Evolutionary conservation across 2,113 vertebrate species (phyloP).

Genomic region (Hippocampus comes): DNA sequence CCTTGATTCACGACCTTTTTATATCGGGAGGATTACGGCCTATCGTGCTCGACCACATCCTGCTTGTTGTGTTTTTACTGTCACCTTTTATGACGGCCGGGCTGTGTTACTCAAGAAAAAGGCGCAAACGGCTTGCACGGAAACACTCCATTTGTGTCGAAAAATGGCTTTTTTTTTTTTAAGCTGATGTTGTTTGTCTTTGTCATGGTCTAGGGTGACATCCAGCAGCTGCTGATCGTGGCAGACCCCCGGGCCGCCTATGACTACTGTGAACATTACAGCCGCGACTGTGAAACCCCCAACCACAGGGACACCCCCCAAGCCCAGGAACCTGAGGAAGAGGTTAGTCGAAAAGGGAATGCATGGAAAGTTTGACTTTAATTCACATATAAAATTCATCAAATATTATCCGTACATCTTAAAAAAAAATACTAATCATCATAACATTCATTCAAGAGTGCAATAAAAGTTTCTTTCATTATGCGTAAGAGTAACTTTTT

Average conservation of each 20-base stretch:
- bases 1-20: conserved; percentile 19
- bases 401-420: no score
- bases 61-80: conserved; percentile 38
- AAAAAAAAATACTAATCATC: no score
- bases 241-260: conserved; percentile 88
- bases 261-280: conserved; percentile 98
- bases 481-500: neutral
- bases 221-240: conserved; percentile 92
- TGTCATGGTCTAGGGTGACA: conserved; percentile 82
- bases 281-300: conserved; percentile 90
- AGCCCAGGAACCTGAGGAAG: conserved; percentile 90
- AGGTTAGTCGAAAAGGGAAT: conserved; percentile 60
- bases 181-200: conserved; percentile 23
- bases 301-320: conserved; percentile 80
- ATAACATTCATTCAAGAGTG: no score
- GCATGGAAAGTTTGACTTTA: neutral
- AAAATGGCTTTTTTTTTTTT: neutral
- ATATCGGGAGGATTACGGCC: conserved; percentile 25
- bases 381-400: neutral
- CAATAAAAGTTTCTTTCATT: neutral
- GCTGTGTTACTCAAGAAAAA: conserved; percentile 13
- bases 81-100: conserved; percentile 38
- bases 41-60: conserved; percentile 27
- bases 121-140: neutral
- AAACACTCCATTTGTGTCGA: conserved; percentile 15